These are phyloP conservation scores for Mystacornis crossleyi DNA, from an alignment of 2,113 vertebrate genomes.

Conservation along the genomic window DNA sequence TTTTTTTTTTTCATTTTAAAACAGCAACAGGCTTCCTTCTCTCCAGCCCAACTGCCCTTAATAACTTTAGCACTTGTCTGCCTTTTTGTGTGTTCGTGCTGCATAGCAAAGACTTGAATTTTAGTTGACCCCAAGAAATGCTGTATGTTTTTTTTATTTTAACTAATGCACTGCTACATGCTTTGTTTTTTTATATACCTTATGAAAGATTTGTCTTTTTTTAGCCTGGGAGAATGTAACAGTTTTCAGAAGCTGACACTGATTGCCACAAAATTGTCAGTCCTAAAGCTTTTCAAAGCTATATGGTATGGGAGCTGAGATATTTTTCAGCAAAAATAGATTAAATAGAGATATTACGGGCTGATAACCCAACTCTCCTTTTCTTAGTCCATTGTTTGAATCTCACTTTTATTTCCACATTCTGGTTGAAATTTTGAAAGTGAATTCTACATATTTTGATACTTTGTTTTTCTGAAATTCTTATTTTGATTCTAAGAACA, in stretches of 20 bases:
- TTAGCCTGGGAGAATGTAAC: constrained; percentile 45
- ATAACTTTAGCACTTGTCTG: constrained; percentile 9
- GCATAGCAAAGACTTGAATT: background rate
- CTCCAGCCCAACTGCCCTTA: background rate
- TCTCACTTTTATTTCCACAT: background rate
- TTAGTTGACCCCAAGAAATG: constrained; percentile 5
- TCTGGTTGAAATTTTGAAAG: background rate
- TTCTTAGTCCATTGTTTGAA: background rate
- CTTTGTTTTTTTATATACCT: background rate
- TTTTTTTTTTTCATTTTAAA: background rate
- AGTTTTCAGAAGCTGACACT: background rate
- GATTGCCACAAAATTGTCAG: constrained; percentile 1
- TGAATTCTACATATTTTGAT: background rate
- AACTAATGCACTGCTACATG: background rate
- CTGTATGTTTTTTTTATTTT: background rate
- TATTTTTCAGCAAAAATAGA: background rate
- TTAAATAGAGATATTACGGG: background rate
- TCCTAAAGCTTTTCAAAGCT: background rate
- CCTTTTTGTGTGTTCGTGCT: background rate
- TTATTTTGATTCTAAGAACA: background rate
- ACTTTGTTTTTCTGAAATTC: background rate
- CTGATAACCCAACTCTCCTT: background rate
- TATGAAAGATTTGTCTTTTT: background rate
- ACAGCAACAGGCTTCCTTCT: background rate
- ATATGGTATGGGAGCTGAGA: background rate